A percentile compares a stretch with the other conserved stretches of the same genome.
phyloP scores from a whole-genome alignment of 2,113 vertebrate species.

The Raphicerus campestris region DNA sequence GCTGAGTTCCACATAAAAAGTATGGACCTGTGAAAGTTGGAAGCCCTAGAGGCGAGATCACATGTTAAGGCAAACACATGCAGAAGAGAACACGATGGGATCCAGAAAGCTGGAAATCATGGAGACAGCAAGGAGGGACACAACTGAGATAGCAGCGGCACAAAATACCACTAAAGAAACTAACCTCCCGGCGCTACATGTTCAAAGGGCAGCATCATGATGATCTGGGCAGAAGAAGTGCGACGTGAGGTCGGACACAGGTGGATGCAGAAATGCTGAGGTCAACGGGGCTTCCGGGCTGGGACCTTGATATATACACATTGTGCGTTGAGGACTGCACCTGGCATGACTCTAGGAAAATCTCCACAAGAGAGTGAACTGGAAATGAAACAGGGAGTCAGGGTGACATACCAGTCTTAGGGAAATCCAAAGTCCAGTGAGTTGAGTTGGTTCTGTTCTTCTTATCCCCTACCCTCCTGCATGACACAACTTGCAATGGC shows the following conservation, averaged over 20 bases:
- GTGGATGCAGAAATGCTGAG: rapidly evolving
- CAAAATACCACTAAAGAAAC: neutral
- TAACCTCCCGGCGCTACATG: neutral
- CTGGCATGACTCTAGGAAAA: neutral
- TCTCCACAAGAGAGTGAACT: rapidly evolving
- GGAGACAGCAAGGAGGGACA: neutral
- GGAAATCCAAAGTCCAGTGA: neutral
- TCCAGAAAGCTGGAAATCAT: neutral
- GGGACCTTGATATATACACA: rapidly evolving
- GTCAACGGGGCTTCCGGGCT: rapidly evolving
- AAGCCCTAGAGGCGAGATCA: neutral
- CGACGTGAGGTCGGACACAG: rapidly evolving
- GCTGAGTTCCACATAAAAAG: neutral
- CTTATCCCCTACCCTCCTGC: neutral
- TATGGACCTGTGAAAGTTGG: neutral
- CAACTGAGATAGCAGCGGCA: neutral
- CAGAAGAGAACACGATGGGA: neutral
- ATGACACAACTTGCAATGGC: neutral
- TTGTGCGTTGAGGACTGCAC: neutral
- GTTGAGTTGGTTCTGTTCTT: neutral
- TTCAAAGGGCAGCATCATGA: neutral
- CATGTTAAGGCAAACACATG: neutral
- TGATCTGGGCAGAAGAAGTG: too few relatives aligned
- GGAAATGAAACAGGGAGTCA: neutral
- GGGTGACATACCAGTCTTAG: neutral